Evolutionary conservation across 2,888 invertebrate species (phyloP), one percentile per base, ranked within the genome.

Genomic region (Cetonia aurata): DNA sequence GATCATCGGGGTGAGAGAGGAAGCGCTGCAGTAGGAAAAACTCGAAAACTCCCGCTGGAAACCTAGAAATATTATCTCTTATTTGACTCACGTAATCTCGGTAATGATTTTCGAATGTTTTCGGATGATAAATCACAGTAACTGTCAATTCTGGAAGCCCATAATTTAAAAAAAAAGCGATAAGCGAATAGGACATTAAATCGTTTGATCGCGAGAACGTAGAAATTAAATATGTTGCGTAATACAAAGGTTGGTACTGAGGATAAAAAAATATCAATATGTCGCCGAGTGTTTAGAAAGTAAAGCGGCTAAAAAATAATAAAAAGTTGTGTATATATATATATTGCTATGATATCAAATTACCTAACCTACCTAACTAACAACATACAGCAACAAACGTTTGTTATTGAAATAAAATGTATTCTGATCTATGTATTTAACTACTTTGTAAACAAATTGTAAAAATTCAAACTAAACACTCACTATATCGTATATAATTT

Each of bases 1-100:
- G 53, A 19, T n/a, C 25, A 25, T 17, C 17, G 12, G 1, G 8
- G 25, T 9, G 17, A 13, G 56, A 56, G 3, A 33, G 37, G 19
- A 31, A 53, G 10, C 55, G 55, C 37, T 6, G 3, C 1, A 44
- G 57, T 3, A 19, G 57, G 12, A 42, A 17, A 33, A 33, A 19
- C 37, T 37, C 9, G 37, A 57, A 57, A 42, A 57, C 57, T 12
- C 19, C 17, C 57, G 42, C 12, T 57, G 6, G 10, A 65, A 65
- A 37, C 41, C 62, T 19, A 65, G 62, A 65, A 65, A 65, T 37
- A 65, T 65, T 65, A 65, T 65, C 62, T 65, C 62, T 65, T 65
- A 65, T 65, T 65, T 65, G 62, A 50, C 62, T 65, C 62, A 65
- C 62, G 62, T 65, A 65, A 65, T 65, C 62, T 65, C 41, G 37